Conservation (phyloP, 2,888 invertebrate genomes). For the Carterocephalus palaemon region DNA sequence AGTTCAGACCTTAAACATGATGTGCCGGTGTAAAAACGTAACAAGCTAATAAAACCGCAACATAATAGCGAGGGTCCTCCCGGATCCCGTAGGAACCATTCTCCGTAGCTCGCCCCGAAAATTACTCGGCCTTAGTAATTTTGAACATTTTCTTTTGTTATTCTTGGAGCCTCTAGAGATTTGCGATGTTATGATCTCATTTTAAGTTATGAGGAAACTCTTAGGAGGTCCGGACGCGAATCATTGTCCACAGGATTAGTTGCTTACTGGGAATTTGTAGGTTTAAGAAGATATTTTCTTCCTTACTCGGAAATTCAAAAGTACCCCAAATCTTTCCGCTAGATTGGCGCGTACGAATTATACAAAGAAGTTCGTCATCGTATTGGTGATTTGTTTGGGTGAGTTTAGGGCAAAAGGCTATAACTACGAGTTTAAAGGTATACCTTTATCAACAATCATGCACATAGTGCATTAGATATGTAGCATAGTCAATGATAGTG, state of each 20-base stretch:
- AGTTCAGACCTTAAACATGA: constrained; percentile 41
- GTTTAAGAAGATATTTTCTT: constrained; percentile 25
- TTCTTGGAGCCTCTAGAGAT: constrained; percentile 71
- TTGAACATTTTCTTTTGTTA: constrained; percentile 74
- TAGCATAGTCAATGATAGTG: too few relatives aligned
- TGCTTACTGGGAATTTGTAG: constrained; percentile 47
- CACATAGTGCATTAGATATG: too few relatives aligned
- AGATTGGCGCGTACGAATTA: too few relatives aligned
- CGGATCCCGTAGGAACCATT: constrained; percentile 67
- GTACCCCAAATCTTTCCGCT: too few relatives aligned
- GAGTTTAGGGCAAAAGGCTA: too few relatives aligned
- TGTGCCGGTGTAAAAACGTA: constrained; percentile 69
- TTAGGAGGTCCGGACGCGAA: constrained; percentile 63
- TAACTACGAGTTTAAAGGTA: too few relatives aligned
- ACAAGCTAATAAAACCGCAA: constrained; percentile 75
- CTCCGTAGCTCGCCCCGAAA: constrained; percentile 67
- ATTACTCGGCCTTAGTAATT: constrained; percentile 75
- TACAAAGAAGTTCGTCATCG: too few relatives aligned
- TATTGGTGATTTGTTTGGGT: too few relatives aligned
- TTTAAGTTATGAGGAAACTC: constrained; percentile 76
- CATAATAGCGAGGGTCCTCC: constrained; percentile 68
- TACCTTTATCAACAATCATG: too few relatives aligned
- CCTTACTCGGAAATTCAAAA: background rate
- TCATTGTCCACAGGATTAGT: constrained; percentile 71
- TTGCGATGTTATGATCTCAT: constrained; percentile 76